Conservation (phyloP, 2,113 vertebrate genomes). For the Oncorhynchus kisutch region DNA sequence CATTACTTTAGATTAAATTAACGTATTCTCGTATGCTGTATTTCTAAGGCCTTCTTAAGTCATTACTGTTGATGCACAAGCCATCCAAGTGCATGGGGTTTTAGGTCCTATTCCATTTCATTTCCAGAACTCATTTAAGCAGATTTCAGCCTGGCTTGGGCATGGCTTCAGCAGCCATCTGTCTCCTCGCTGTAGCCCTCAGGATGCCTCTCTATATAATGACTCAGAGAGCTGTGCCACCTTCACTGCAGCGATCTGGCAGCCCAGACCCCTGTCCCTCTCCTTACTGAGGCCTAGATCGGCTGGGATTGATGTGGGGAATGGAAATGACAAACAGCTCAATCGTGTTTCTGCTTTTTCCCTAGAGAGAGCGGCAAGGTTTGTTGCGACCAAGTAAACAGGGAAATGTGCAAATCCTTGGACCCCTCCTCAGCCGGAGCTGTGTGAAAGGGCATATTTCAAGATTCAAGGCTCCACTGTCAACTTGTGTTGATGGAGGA, state of each 20-base stretch:
- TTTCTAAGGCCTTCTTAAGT: too few relatives aligned
- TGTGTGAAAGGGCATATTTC: slow-evolving; percentile 35
- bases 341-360: background rate
- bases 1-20: too few relatives aligned
- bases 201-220: slow-evolving; percentile 3
- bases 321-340: slow-evolving; percentile 23
- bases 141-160: background rate
- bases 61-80: background rate
- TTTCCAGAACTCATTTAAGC: slow-evolving; percentile 1
- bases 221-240: slow-evolving; percentile 2
- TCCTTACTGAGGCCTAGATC: slow-evolving; percentile 1
- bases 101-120: background rate
- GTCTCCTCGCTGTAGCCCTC: background rate
- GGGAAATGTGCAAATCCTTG: slow-evolving; percentile 28
- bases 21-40: too few relatives aligned
- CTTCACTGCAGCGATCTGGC: background rate
- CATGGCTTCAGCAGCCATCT: slow-evolving; percentile 5
- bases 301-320: slow-evolving; percentile 13
- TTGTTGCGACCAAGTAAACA: slow-evolving; percentile 21
- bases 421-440: slow-evolving; percentile 14
- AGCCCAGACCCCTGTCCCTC: background rate
- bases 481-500: slow-evolving; percentile 20
- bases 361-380: slow-evolving; percentile 8
- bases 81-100: background rate
- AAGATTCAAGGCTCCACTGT: slow-evolving; percentile 30